phyloP scores from a whole-genome alignment of 2,113 vertebrate genomes.

The Butorides virescens region DNA sequence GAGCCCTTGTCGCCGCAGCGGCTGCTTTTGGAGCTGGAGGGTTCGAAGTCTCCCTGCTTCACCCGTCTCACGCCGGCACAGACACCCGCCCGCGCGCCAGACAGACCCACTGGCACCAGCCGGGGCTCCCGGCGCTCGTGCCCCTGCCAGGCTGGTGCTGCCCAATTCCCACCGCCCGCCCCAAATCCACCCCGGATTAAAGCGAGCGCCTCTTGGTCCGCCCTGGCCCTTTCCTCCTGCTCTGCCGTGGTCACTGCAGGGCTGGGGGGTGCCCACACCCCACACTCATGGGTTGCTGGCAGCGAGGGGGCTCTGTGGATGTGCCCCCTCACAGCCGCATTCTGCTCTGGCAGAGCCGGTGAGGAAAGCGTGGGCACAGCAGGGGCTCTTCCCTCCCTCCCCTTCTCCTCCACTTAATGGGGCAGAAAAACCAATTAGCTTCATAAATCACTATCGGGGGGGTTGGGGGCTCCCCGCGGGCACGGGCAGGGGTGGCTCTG shows the following conservation, averaged over 20 bases:
- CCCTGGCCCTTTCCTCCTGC: neutral
- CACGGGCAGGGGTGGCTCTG: neutral
- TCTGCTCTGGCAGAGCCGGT: neutral
- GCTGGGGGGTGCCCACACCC: neutral
- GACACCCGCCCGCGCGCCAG: rapidly evolving
- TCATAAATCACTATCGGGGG: neutral
- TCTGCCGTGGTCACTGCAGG: rapidly evolving
- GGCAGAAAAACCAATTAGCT: slow-evolving; percentile 60
- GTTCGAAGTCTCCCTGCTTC: neutral
- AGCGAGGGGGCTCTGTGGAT: neutral
- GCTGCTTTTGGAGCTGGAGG: neutral
- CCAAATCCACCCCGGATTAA: neutral
- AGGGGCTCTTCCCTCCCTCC: neutral
- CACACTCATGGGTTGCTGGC: neutral
- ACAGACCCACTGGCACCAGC: neutral
- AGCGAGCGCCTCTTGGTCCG: neutral
- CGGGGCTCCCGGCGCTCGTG: rapidly evolving
- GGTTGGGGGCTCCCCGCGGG: neutral
- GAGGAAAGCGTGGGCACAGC: neutral
- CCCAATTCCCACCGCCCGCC: rapidly evolving
- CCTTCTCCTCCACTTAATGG: slow-evolving; percentile 33
- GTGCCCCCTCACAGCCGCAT: neutral
- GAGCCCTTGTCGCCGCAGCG: neutral
- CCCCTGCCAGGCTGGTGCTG: neutral
- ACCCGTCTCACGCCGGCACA: neutral